Base-by-base conservation (phyloP, 2,888 invertebrate genomes). In the Euproctis similis region DNA sequence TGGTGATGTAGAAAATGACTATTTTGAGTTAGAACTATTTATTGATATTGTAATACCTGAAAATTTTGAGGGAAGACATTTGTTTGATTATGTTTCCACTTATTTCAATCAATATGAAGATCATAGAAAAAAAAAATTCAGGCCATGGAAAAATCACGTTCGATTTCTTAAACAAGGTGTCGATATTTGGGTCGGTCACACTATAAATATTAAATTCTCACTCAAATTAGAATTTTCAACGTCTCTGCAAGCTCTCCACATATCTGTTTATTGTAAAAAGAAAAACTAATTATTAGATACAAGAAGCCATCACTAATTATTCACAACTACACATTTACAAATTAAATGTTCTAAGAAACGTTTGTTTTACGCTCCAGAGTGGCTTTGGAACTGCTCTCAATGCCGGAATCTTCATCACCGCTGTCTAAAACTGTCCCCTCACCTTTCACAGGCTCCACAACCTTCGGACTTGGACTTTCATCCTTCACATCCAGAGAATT, bases 331-430 rank as follows among this genome's bases (percentile, higher is more conserved):
- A 22, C 16, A 19, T 18, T 20, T 36, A 48, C 29, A 28, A 24
- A 9, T 42, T 47, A 47, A 24, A 34, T 41, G 33, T 39, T 37
- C 37, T 49, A 74, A 19, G 72, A 73, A 35, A 75, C 63, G 43
- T 77, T 55, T 34, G 66, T 62, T 38, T 69, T 74, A 25, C 88
- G 69, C 53, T 89, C 88, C 16, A 88, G 73, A 5, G 88, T 87
- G 1, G 85, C 82, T 35, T 86, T 86, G 19, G 86, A 77, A 59
- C 88, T 88, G 46, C 88, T 88, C 57, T 89, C 89, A 25, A 89
- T 89, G 2, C 89, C 89, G 13, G 88, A 89, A 55, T 89, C 89
- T 45, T 89, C 89, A 50, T 89, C 89, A 1, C 88, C 88, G 51
- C 88, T 88, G 60, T 90, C 89, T 22, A 88, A 56, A 16, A 88